Percentiles rank a stretch among this genome's conserved stretches.
phyloP scores from a whole-genome alignment of 2,888 invertebrate genomes.

The Miltochrista miniata region DNA sequence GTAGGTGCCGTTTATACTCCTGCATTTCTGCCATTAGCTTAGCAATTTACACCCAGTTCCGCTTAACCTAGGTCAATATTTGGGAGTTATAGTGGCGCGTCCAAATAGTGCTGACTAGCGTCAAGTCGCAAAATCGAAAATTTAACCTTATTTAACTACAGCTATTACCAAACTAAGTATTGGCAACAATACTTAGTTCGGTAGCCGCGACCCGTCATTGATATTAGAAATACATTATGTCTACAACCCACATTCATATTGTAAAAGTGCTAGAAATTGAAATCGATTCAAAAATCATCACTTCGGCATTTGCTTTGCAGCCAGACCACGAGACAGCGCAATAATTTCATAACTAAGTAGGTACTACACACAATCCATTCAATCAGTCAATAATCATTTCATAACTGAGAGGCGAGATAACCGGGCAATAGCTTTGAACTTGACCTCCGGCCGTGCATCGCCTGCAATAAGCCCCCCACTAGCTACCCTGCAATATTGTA shows the following conservation, averaged over 20 bases:
- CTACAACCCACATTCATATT: neutral
- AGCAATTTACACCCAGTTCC: too few relatives aligned
- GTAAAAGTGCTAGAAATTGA: neutral
- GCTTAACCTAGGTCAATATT: too few relatives aligned
- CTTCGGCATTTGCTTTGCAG: neutral
- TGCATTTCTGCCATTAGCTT: too few relatives aligned
- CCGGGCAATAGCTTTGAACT: constrained; percentile 39
- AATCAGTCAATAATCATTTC: constrained; percentile 30
- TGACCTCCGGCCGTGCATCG: constrained; percentile 35
- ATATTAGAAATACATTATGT: too few relatives aligned
- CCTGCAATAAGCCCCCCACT: constrained; percentile 44
- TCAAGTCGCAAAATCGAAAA: too few relatives aligned
- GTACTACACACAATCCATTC: constrained; percentile 12
- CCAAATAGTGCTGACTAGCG: too few relatives aligned
- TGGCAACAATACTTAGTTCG: too few relatives aligned
- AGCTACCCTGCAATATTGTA: constrained; percentile 16
- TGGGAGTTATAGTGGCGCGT: too few relatives aligned
- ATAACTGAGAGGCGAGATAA: constrained; percentile 29
- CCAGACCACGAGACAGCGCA: constrained; percentile 15
- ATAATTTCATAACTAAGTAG: constrained; percentile 29
- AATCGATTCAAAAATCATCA: neutral
- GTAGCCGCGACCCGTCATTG: too few relatives aligned
- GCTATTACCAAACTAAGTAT: too few relatives aligned
- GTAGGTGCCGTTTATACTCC: too few relatives aligned
- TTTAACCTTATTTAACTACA: too few relatives aligned